Evolutionary conservation across 2,888 invertebrate genomes (phyloP).

Genomic region (Agrochola circellaris): DNA sequence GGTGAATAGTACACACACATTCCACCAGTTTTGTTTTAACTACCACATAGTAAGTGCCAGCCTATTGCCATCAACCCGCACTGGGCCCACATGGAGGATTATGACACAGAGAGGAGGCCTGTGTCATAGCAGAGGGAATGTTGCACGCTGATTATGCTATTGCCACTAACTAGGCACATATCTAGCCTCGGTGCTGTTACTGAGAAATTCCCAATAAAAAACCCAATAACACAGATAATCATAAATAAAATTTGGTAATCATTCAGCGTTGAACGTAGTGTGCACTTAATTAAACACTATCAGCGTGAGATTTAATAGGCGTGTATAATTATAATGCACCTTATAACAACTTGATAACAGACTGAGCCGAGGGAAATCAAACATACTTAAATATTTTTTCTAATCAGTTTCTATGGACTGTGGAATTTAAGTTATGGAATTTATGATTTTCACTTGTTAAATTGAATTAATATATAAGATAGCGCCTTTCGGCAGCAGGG

Average conservation of each 20-base stretch:
- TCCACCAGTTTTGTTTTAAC: not conserved
- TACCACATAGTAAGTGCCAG: not conserved
- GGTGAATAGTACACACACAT: not conserved
- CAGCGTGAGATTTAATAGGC: conserved; percentile 26
- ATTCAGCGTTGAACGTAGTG: not conserved
- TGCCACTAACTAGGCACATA: no score
- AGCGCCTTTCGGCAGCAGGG: no score
- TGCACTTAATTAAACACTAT: conserved; percentile 45
- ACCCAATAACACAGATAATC: not conserved
- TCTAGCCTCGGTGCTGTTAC: no score
- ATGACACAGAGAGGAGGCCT: not conserved
- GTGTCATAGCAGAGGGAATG: not conserved
- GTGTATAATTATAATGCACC: conserved; percentile 47
- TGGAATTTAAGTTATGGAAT: not conserved
- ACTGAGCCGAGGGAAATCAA: not conserved
- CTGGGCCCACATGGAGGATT: not conserved
- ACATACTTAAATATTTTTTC: not conserved
- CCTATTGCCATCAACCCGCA: not conserved
- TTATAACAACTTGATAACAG: conserved; percentile 49
- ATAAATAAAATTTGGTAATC: not conserved
- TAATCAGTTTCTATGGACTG: not conserved
- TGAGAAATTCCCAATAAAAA: not conserved
- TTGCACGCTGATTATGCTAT: not conserved
- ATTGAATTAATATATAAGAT: no score
- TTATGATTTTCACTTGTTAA: no score